Evolutionary conservation across 2,888 invertebrate genomes (phyloP), one percentile per base, ranked within the genome.

Genomic region (Boloria euphrosyne): DNA sequence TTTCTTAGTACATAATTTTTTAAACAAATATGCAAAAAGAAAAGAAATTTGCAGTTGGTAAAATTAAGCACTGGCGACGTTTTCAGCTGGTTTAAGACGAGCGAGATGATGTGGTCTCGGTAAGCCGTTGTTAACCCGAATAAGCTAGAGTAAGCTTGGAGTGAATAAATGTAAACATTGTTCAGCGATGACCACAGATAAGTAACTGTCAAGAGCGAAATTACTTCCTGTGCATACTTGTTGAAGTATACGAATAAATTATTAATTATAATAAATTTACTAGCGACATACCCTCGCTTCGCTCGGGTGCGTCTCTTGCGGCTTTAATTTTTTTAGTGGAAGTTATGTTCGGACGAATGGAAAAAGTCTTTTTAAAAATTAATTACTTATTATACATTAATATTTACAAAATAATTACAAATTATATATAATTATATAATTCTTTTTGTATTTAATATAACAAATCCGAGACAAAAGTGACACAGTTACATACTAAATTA

Each of bases 81-180:
- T 50, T 61, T 61, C 60, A 66, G 66, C 46, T 62, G 62, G 62
- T 66, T 62, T 51, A 66, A 62, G 66, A 66, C 57, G 62, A 61
- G 61, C 57, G 62, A 63, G 65, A 62, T 66, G 66, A 61, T 67
- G 67, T 58, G 68, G 70, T 68, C 61, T 51, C 54, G 61, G 63
- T 70, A 66, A 70, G 68, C 68, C 66, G 61, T 68, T 68, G 68
- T 62, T 64, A 68, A 62, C 49, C 61, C 63, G 47, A 49, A 61
- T 53, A 64, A 68, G 68, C 70, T 68, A 59, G 70, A 55, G 53
- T 53, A 64, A 68, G 64, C 70, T 66, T 59, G 64, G 50, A 53
- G 68, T 59, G 54, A 60, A 64, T 66, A 66, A 70, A 70, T 64
- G 52, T 52, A 52, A 58, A 58, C 64, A 58, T 46, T 52, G 53